These are phyloP conservation scores for Cherax destructor DNA, from an alignment of 1,140 invertebrate species.

Conservation along the genomic window DNA sequence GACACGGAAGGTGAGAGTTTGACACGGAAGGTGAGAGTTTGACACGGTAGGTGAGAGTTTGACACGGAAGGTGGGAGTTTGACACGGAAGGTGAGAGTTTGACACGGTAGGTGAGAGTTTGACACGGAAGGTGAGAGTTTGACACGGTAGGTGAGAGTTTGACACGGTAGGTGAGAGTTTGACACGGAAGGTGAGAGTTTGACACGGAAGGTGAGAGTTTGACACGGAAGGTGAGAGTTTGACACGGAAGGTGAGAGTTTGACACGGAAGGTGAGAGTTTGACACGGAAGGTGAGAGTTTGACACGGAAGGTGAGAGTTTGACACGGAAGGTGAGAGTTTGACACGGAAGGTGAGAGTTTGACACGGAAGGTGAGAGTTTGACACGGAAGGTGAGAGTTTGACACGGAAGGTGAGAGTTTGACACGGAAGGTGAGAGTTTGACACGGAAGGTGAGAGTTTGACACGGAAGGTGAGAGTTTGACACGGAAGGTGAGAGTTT, in stretches of 20 bases:
- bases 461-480: neutral
- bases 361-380: neutral
- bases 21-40: neutral
- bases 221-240: neutral
- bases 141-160: neutral
- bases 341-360: neutral
- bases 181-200: too few relatives aligned
- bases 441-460: neutral
- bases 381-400: too few relatives aligned
- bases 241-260: neutral
- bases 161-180: neutral
- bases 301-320: neutral
- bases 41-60: neutral
- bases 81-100: too few relatives aligned
- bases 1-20: neutral
- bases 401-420: neutral
- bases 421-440: neutral
- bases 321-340: neutral
- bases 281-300: too few relatives aligned
- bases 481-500: too few relatives aligned
- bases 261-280: neutral
- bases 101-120: neutral
- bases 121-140: neutral
- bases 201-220: neutral
- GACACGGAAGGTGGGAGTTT: neutral